These are phyloP conservation scores for Athetis lepigone DNA, from an alignment of 2,888 invertebrate species.

Conservation along the genomic window DNA sequence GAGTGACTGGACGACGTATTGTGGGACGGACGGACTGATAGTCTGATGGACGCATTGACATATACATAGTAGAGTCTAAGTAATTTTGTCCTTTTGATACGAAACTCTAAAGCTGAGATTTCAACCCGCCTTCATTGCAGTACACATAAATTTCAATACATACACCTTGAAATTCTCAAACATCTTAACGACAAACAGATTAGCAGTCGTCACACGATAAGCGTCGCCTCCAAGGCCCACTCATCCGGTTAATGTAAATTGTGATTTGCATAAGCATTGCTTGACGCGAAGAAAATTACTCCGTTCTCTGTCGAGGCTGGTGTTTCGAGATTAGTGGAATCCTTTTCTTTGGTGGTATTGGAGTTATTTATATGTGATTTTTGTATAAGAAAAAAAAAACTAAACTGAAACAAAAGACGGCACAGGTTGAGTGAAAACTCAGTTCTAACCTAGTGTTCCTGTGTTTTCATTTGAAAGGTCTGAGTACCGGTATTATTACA, in stretches of 20 bases:
- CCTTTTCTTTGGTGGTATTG: conserved; percentile 4
- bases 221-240: conserved; percentile 38
- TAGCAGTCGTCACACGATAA: conserved; percentile 58
- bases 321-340: conserved; percentile 17
- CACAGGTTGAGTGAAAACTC: no score
- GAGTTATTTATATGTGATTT: background rate
- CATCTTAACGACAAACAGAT: conserved; percentile 55
- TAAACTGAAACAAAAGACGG: no score
- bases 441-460: no score
- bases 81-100: no score
- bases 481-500: no score
- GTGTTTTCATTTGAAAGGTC: no score
- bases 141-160: background rate
- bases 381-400: no score
- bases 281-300: conserved; percentile 59
- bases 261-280: conserved; percentile 80
- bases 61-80: no score
- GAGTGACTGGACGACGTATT: no score
- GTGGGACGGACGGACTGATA: no score
- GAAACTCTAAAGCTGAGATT: background rate
- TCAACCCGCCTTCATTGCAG: background rate
- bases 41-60: no score
- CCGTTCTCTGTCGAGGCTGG: conserved; percentile 42
- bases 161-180: conserved; percentile 35
- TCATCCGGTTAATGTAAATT: conserved; percentile 71